Base-by-base conservation (phyloP, 2,888 invertebrate genomes). In the Notodonta dromedarius region DNA sequence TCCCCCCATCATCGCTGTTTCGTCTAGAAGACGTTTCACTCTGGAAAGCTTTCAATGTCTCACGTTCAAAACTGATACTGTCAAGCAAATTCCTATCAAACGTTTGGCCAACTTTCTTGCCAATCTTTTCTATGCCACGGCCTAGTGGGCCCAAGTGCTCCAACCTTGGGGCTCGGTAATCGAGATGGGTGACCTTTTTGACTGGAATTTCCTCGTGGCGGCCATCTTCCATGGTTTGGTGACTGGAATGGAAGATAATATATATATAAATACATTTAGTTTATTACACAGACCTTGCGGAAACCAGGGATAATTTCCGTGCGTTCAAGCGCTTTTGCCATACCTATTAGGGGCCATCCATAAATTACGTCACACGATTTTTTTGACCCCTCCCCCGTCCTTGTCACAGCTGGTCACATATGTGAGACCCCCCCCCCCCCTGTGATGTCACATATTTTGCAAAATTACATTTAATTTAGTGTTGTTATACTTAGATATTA, bases 11-110 rank as follows among this genome's bases (percentile, higher is more conserved):
- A 65, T 90, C 86, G 40, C 91, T 92, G 58, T 93, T 91, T 52
- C 93, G 86, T 75, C 92, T 87, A 52, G 91, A 92, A 58, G 93
- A 92, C 3, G 79, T 66, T 51, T 88, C 91, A 61, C 92, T 93
- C 0, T 86, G 87, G 65, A 86, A 89, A 11, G 75, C 82, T 39
- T 76, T 87, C 42, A 88, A 62, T 9, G 81, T 83, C 61, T 93
- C 92, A 61, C 87, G 91, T 68, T 92, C 93, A 68, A 82, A 91
- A 12, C 86, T 89, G 2, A 91, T 85, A 42, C 82, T 79, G 58
- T 89, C 91, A 55, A 89, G 62, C 6, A 85, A 80, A 59, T 71
- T 65, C 40, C 77, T 77, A 44, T 84, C 85, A 46, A 85, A 72
- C 4, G 70, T 73, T 62, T 77, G 77, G 2, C 78, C 79, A 53